Evolutionary conservation across 2,888 invertebrate genomes (phyloP).

Genomic region (Panzeria rudis): DNA sequence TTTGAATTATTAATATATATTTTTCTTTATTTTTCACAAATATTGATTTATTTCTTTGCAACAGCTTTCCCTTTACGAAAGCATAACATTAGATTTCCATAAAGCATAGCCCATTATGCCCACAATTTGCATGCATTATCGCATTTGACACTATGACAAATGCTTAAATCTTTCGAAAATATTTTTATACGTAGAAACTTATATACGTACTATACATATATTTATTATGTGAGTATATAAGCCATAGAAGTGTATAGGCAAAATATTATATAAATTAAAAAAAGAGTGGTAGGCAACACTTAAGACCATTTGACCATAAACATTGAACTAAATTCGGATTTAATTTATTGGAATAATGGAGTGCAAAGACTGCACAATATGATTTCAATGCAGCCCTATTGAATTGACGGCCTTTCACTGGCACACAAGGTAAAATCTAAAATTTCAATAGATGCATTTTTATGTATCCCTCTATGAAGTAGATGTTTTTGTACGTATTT

Average conservation of each 20-base stretch:
- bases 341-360: conserved; percentile 81
- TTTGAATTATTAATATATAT: background rate
- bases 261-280: conserved; percentile 4
- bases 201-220: background rate
- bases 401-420: conserved; percentile 51
- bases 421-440: conserved; percentile 50
- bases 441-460: conserved; percentile 37
- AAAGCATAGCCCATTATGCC: conserved; percentile 16
- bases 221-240: background rate
- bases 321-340: conserved; percentile 81
- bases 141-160: conserved; percentile 25
- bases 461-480: conserved; percentile 17
- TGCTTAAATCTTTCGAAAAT: conserved; percentile 14
- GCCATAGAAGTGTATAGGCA: background rate
- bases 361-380: conserved; percentile 62
- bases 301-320: conserved; percentile 81
- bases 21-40: conserved; percentile 11
- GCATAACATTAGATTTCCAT: conserved; percentile 36
- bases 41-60: conserved; percentile 25
- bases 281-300: conserved; percentile 73
- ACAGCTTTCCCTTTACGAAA: conserved; percentile 3
- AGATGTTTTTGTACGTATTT: conserved; percentile 24
- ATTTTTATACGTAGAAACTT: background rate
- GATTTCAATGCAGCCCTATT: conserved; percentile 31
- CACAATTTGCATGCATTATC: conserved; percentile 27